These are phyloP conservation scores for Karalla daura DNA, from an alignment of 2,797 vertebrate genomes.

Conservation along the genomic window DNA sequence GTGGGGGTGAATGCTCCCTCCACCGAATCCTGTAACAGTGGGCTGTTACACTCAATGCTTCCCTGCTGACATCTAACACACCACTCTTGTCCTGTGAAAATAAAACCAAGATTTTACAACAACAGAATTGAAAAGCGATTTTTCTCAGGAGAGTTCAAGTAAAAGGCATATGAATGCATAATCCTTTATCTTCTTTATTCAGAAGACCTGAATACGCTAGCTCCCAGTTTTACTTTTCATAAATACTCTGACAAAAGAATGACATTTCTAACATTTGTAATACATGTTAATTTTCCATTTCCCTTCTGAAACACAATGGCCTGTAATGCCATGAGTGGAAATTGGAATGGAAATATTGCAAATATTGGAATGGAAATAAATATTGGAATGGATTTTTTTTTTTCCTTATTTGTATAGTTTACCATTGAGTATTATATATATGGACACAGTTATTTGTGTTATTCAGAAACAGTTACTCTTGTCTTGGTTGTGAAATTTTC, in stretches of 20 bases:
- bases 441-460: not conserved
- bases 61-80: slow-evolving; percentile 29
- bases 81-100: slow-evolving; percentile 19
- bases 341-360: no score
- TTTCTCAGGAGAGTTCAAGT: not conserved
- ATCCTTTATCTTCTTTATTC: not conserved
- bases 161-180: not conserved
- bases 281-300: not conserved
- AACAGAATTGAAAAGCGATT: not conserved
- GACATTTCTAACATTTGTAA: not conserved
- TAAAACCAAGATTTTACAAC: slow-evolving; percentile 5
- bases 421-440: not conserved
- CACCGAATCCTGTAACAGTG: slow-evolving; percentile 29
- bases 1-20: slow-evolving; percentile 15
- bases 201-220: no score
- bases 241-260: not conserved
- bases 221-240: no score
- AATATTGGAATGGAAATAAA: no score
- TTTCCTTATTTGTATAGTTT: no score
- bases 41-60: slow-evolving; percentile 34
- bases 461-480: not conserved
- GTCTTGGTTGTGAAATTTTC: not conserved
- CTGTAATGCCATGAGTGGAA: no score
- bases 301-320: not conserved
- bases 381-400: no score